Evolutionary conservation across 2,113 vertebrate genomes (phyloP).

Genomic region (Blennius ocellaris): DNA sequence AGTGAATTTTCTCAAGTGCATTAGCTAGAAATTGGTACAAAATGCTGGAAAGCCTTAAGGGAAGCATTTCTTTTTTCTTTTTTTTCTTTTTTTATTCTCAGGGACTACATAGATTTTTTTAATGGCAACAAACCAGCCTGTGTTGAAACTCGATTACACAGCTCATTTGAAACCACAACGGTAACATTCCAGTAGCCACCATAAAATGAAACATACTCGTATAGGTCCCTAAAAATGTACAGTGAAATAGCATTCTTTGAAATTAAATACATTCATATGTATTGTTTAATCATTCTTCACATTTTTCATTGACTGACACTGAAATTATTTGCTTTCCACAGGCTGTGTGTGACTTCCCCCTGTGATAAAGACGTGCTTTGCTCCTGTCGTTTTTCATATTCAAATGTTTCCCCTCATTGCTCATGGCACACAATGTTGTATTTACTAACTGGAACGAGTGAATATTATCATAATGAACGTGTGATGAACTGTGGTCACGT

Average conservation of each 20-base stretch:
- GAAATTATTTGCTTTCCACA: neutral
- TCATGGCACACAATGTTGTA: neutral
- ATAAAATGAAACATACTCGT: neutral
- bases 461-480: slow-evolving; percentile 21
- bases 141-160: neutral
- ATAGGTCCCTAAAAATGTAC: neutral
- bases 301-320: neutral
- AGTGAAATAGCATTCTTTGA: neutral
- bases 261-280: neutral
- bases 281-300: too few species aligned
- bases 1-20: neutral
- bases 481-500: neutral
- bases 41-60: neutral
- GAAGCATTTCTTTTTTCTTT: neutral
- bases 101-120: slow-evolving; percentile 5
- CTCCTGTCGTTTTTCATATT: neutral
- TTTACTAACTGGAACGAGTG: neutral
- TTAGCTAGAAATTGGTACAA: neutral
- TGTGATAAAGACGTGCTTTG: neutral
- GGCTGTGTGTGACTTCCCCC: neutral
- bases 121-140: neutral
- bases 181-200: neutral
- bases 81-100: neutral
- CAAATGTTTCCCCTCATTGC: neutral
- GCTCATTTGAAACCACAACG: neutral